Conservation (phyloP, 1,140 invertebrate genomes). For the Trinorchestia longiramus region DNA sequence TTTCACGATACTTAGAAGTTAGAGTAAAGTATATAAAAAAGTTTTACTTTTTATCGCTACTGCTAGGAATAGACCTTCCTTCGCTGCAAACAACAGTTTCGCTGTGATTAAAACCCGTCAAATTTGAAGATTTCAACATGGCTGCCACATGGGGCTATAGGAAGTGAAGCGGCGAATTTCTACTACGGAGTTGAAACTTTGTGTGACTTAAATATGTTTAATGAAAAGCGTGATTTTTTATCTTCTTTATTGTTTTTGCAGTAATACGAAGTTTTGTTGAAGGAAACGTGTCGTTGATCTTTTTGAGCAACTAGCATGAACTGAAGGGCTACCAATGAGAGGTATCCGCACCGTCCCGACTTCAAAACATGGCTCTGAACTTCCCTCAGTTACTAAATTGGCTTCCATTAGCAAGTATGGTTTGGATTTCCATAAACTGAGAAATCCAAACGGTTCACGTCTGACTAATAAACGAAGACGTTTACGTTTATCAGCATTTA, state of each 20-base stretch:
- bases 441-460: background rate
- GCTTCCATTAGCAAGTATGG: conserved; percentile 10
- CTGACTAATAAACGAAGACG: background rate
- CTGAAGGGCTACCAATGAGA: conserved; percentile 16
- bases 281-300: background rate
- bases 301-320: background rate
- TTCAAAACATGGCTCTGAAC: background rate
- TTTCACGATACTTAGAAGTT: background rate
- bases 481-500: background rate
- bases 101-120: background rate
- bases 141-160: conserved; percentile 12
- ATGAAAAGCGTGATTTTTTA: background rate
- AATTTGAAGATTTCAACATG: conserved; percentile 46
- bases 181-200: background rate
- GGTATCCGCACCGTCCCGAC: background rate
- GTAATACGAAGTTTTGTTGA: background rate
- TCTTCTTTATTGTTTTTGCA: background rate
- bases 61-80: background rate
- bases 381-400: background rate
- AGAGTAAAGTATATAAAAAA: too few species aligned
- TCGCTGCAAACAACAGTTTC: background rate
- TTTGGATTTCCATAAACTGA: background rate
- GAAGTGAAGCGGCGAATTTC: background rate
- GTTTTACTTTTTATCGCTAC: background rate
- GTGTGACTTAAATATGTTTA: background rate